A percentile compares a stretch with the other conserved stretches of the same genome.
Evolutionary conservation across 2,113 vertebrate genomes (phyloP).

Genomic region (Menura novaehollandiae): DNA sequence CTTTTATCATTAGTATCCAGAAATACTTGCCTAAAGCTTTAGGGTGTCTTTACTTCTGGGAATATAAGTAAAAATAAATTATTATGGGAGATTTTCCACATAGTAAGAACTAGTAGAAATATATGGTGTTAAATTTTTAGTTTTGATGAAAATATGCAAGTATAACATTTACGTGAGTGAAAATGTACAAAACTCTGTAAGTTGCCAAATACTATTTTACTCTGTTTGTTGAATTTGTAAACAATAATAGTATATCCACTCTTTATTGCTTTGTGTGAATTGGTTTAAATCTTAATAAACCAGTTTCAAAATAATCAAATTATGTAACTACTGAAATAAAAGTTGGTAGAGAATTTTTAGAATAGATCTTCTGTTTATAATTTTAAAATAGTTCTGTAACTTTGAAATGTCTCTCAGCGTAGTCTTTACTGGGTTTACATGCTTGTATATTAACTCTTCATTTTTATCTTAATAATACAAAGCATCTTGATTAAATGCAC

Average conservation of each 20-base stretch:
- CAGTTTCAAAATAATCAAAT: neutral
- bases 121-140: neutral
- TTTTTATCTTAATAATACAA: neutral
- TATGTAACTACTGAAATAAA: neutral
- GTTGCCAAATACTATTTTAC: neutral
- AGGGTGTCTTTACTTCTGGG: neutral
- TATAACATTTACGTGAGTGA: neutral
- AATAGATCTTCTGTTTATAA: neutral
- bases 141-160: neutral
- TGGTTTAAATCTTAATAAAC: neutral
- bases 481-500: neutral
- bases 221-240: neutral
- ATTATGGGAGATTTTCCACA: neutral
- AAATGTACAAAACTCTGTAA: neutral
- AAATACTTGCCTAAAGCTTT: neutral
- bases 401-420: neutral
- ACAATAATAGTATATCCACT: neutral
- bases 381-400: neutral
- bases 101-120: neutral
- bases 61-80: neutral
- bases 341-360: neutral
- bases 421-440: neutral
- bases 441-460: neutral
- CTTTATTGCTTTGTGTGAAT: neutral
- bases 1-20: neutral